Base-by-base conservation (phyloP, 2,888 invertebrate genomes). In the Myopa tessellatipennis region DNA sequence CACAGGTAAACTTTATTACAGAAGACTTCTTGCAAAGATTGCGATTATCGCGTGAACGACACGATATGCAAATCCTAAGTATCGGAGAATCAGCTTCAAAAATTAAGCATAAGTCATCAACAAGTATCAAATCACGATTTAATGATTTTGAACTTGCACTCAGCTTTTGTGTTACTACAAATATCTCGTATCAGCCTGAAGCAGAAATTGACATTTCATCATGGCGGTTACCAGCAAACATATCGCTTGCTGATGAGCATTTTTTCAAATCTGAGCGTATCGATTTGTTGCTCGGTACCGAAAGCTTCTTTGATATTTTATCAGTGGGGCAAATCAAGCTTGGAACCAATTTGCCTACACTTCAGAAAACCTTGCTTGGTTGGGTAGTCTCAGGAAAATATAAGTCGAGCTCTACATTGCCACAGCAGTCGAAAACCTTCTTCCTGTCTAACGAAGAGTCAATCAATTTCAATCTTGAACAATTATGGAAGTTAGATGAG, bases 291-390 rank as follows among this genome's bases (percentile, higher is more conserved):
- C n/a, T 63, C 26, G 61, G 34, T 12, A 63, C 18, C 26, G 8
- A 63, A 18, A 63, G 10, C 4, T 69, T 69, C 26, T 69, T 69
- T 50, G 80, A 81, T 63, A 69, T 80, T 45, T 61, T 81, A n/a
- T 65, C 79, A 14, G 78, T 80, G 34, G 81, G 78, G 4, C 79
- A 81, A 76, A 78, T 82, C 18, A 79, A 79, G 34, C 69, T 81
- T 18, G 80, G 80, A 10, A 14, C 34, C 2, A 67, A 77, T 55
- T 73, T 80, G 8, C 82, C 81, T 3, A 78, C 67, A 34, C 77
- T 82, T 1, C 82, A 82, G 63, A 82, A 82, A 70, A 80, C 82
- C 0, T 52, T 79, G 10, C 70, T 82, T 14, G 81, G 82, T 16
- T 82, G 82, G 81, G 76, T 81, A 4, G 80, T 82, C 4, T 79